Conservation (phyloP, 2,113 vertebrate species). For the Alosa alosa region DNA sequence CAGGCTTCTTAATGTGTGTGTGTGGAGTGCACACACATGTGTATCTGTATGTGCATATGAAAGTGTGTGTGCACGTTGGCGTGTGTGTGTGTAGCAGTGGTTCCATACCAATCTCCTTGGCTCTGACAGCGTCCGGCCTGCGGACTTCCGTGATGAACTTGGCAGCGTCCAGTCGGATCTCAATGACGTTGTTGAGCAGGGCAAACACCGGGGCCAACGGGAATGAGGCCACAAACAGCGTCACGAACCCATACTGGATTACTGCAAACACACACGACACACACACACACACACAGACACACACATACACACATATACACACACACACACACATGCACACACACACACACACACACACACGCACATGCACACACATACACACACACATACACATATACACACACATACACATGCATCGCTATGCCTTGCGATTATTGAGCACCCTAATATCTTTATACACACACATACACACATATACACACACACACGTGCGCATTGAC, state of each 20-base stretch:
- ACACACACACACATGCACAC: no score
- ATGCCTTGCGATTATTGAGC: no score
- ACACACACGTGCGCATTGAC: no score
- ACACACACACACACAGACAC: constrained; percentile 26
- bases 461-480: not conserved
- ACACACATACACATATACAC: no score
- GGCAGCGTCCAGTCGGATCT: constrained; percentile 92
- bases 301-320: no score
- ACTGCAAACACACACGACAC: constrained; percentile 70
- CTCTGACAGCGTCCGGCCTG: constrained; percentile 87
- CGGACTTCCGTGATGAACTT: constrained; percentile 93
- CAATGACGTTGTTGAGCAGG: constrained; percentile 95
- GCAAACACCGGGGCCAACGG: constrained; percentile 93
- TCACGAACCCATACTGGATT: constrained; percentile 96
- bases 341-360: no score
- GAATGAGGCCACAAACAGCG: constrained; percentile 96
- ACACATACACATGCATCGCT: no score
- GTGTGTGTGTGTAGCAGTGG: not conserved
- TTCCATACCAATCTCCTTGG: constrained; percentile 90
- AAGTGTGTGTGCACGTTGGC: not conserved
- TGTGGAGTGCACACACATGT: not conserved
- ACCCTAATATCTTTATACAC: no score
- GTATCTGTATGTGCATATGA: not conserved
- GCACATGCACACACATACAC: no score
- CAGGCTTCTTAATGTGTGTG: not conserved